Evolutionary conservation across 2,797 vertebrate species (phyloP).

Genomic region (Alfaro cultratus): DNA sequence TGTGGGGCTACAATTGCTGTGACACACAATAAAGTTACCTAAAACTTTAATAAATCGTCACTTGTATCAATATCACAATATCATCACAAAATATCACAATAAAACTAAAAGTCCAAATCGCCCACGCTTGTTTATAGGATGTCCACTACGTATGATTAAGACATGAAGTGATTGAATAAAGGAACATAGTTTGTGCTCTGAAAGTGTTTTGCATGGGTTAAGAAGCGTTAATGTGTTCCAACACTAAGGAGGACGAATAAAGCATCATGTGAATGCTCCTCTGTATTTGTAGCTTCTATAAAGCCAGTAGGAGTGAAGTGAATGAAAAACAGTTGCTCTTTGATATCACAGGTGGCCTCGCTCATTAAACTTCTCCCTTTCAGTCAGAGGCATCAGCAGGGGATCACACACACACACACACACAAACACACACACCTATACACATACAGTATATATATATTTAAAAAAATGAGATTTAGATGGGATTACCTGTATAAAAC

Average conservation of each 20-base stretch:
- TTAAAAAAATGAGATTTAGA: not conserved
- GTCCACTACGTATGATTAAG: too few relatives aligned
- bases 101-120: not conserved
- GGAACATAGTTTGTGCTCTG: not conserved
- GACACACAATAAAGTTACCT: not conserved
- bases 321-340: slow-evolving; percentile 45
- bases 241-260: not conserved
- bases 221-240: not conserved
- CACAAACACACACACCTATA: slow-evolving; percentile 1
- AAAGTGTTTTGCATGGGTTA: not conserved
- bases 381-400: slow-evolving; percentile 31
- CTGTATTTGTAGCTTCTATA: slow-evolving; percentile 17
- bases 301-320: slow-evolving; percentile 37
- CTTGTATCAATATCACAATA: too few relatives aligned
- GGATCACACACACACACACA: slow-evolving; percentile 4
- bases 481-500: slow-evolving; percentile 87
- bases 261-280: not conserved
- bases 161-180: not conserved
- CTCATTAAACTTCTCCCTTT: slow-evolving; percentile 41
- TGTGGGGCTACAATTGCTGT: too few relatives aligned
- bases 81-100: too few relatives aligned
- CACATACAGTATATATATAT: too few relatives aligned
- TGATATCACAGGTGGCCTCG: slow-evolving; percentile 62
- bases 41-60: too few relatives aligned
- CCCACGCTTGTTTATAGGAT: not conserved